phyloP scores from a whole-genome alignment of 2,888 invertebrate genomes.

The Bruchidius siliquastri region DNA sequence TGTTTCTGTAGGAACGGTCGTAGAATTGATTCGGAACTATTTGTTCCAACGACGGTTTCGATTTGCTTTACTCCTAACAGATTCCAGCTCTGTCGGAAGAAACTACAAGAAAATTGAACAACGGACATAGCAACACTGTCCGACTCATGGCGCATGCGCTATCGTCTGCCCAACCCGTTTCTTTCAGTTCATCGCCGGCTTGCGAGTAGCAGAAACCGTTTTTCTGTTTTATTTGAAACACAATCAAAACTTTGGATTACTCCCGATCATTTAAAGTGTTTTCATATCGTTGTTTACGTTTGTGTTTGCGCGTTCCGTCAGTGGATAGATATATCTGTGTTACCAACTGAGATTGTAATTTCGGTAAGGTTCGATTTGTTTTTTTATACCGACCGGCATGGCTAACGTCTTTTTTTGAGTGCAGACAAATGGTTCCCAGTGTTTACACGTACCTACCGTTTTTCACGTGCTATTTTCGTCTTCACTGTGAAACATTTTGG shows the following conservation, averaged over 20 bases:
- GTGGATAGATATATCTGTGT: not conserved
- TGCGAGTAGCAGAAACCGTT: slow-evolving; percentile 22
- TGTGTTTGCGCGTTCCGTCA: slow-evolving; percentile 20
- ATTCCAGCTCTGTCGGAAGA: too few relatives aligned
- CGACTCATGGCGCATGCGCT: slow-evolving; percentile 20
- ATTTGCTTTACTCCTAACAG: too few relatives aligned
- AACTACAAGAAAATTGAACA: not conserved
- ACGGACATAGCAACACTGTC: not conserved
- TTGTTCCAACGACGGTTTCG: too few relatives aligned
- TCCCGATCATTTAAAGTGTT: slow-evolving; percentile 24
- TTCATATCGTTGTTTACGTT: slow-evolving; percentile 23
- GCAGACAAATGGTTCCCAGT: not conserved
- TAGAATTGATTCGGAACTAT: too few relatives aligned
- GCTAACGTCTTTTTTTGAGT: not conserved
- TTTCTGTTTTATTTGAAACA: slow-evolving; percentile 29
- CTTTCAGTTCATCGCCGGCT: slow-evolving; percentile 35
- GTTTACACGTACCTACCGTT: not conserved
- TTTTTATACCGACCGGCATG: not conserved
- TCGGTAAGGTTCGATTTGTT: slow-evolving; percentile 16
- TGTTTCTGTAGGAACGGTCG: too few relatives aligned
- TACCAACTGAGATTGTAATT: not conserved
- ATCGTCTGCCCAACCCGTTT: slow-evolving; percentile 33
- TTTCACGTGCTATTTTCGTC: not conserved
- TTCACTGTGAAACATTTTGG: not conserved
- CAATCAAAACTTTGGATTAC: slow-evolving; percentile 15